These are phyloP conservation scores for Sebastes kiyomatsui DNA, from an alignment of 2,797 vertebrate genomes.

Conservation along the genomic window DNA sequence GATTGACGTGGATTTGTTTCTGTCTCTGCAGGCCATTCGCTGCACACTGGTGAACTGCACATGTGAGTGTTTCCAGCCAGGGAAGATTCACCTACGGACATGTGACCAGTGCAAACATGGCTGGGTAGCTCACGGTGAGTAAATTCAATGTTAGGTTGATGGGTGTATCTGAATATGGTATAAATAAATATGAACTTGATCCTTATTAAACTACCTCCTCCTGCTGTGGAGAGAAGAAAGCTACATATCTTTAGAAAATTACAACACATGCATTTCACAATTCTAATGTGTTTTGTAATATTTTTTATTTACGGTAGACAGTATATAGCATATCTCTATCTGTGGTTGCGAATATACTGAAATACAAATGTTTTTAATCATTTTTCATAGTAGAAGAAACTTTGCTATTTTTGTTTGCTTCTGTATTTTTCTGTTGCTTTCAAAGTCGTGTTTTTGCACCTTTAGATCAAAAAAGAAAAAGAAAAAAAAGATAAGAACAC, in stretches of 20 bases:
- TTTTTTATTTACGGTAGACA: neutral
- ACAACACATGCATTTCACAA: neutral
- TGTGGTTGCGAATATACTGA: neutral
- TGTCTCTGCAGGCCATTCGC: slow-evolving; percentile 91
- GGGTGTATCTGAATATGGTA: neutral
- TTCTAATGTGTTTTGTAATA: neutral
- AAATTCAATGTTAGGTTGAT: neutral
- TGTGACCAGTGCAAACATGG: slow-evolving; percentile 99
- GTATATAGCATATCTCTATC: neutral
- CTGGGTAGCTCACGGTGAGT: slow-evolving; percentile 98
- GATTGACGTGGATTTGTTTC: slow-evolving; percentile 33
- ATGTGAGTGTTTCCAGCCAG: slow-evolving; percentile 99
- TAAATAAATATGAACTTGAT: neutral
- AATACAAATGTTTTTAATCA: slow-evolving; percentile 1
- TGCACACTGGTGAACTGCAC: slow-evolving; percentile 99
- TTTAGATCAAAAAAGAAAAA: slow-evolving; percentile 29
- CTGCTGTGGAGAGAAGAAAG: neutral
- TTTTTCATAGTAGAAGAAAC: slow-evolving; percentile 17
- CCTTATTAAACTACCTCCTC: slow-evolving; percentile 26
- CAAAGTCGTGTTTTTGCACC: slow-evolving; percentile 53
- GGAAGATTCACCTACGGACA: slow-evolving; percentile 98
- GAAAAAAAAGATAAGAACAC: neutral
- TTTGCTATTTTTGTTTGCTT: slow-evolving; percentile 33
- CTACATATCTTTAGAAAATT: neutral
- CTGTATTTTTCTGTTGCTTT: slow-evolving; percentile 38